Evolutionary conservation across 2,113 vertebrate genomes (phyloP).

Genomic region (Narcine bancroftii): DNA sequence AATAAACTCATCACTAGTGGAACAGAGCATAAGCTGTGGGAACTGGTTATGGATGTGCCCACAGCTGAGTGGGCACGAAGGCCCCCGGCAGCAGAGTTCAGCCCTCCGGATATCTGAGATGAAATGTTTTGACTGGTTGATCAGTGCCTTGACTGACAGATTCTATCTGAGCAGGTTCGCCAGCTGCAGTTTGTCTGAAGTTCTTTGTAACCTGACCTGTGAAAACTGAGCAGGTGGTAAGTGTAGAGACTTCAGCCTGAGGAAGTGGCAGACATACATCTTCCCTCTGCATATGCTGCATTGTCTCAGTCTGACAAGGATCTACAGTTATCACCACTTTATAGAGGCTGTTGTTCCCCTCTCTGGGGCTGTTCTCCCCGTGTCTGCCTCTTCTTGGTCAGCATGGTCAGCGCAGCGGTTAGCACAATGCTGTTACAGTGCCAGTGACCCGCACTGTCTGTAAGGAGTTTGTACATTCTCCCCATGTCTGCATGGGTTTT

Average conservation of each 20-base stretch:
- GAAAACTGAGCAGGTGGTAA: background rate
- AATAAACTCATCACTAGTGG: too few species aligned
- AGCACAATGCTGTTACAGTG: too few species aligned
- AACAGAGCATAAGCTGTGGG: background rate
- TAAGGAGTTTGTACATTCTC: too few species aligned
- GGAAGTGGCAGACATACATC: background rate
- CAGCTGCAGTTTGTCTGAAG: background rate
- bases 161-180: background rate
- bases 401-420: too few species aligned
- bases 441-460: too few species aligned
- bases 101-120: background rate
- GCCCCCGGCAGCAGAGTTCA: background rate
- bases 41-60: background rate
- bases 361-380: too few species aligned
- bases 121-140: background rate
- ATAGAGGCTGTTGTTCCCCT: background rate
- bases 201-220: background rate
- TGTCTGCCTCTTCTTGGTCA: too few species aligned
- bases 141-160: too few species aligned
- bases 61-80: background rate
- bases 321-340: background rate
- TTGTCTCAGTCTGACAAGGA: background rate
- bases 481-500: too few species aligned
- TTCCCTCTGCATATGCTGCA: background rate
- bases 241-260: background rate